phyloP scores from a whole-genome alignment of 2,113 vertebrate species.

The Poicephalus gulielmi region DNA sequence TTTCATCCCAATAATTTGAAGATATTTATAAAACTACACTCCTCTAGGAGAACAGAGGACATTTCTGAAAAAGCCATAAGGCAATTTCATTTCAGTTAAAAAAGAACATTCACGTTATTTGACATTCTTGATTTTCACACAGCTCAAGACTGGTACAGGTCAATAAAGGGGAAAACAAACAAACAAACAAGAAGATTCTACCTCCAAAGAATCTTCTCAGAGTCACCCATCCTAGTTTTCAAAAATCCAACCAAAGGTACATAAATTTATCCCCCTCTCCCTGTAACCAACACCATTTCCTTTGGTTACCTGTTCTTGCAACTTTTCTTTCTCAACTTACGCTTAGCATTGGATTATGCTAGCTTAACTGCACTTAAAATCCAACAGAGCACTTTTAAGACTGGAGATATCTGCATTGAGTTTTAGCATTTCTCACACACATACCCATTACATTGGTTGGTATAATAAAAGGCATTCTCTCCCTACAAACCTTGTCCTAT shows the following conservation, averaged over 20 bases:
- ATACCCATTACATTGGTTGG: not conserved
- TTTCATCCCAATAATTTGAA: not conserved
- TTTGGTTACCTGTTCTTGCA: not conserved
- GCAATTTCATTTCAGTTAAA: not conserved
- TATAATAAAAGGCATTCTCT: not conserved
- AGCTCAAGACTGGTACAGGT: not conserved
- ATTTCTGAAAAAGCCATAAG: not conserved
- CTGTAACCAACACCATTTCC: not conserved
- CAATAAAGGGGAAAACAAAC: not conserved
- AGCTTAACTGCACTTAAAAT: not conserved
- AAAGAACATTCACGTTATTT: not conserved
- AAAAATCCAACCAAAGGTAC: not conserved
- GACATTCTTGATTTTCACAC: not conserved
- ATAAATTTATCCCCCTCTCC: not conserved
- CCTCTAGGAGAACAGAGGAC: not conserved
- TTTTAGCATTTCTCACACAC: accelerated
- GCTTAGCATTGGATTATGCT: not conserved
- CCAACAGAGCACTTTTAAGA: not conserved
- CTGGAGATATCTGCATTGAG: not conserved
- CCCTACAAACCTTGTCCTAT: not conserved
- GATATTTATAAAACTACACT: not conserved
- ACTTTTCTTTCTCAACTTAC: not conserved
- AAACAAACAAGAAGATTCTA: not conserved
- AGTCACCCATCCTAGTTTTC: not conserved
- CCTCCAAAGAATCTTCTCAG: not conserved